A percentile compares a stretch with the other conserved stretches of the same genome.
These are phyloP conservation scores for Epizoanthus scotinus DNA, from an alignment of 92 coral and sea anemone species.

Conservation along the genomic window DNA sequence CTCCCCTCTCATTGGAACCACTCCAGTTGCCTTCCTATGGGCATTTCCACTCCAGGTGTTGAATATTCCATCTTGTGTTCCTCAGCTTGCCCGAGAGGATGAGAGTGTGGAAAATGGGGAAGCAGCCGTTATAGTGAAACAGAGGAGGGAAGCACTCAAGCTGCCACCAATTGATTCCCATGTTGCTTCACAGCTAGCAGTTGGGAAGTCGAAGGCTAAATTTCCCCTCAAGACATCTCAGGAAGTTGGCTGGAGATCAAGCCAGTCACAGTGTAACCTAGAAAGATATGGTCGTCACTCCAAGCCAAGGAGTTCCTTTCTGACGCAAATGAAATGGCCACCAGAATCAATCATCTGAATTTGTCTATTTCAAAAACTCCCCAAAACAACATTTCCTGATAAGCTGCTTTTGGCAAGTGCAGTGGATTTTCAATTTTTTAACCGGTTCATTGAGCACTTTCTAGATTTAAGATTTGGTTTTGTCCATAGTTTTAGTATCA, in stretches of 20 bases:
- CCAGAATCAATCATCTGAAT: conserved; percentile 84
- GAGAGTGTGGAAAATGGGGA: conserved; percentile 79
- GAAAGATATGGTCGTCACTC: conserved; percentile 95
- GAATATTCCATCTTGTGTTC: neutral
- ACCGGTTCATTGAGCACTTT: no score
- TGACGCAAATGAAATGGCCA: conserved; percentile 97
- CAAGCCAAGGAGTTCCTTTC: conserved; percentile 75
- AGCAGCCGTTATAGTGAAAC: conserved; percentile 92
- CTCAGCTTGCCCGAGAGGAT: conserved; percentile 87
- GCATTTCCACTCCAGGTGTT: neutral
- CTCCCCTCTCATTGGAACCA: no score
- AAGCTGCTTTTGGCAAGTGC: no score
- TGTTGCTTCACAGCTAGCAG: conserved; percentile 88
- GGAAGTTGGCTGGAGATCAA: conserved; percentile 97
- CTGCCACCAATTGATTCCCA: conserved; percentile 94
- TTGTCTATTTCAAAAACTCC: neutral
- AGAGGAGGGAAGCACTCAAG: conserved; percentile 92
- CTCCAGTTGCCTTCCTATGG: neutral
- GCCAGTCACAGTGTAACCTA: conserved; percentile 82
- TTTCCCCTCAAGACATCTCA: conserved; percentile 81
- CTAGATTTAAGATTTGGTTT: no score
- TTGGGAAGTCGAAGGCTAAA: conserved; percentile 81
- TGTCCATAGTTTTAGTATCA: no score
- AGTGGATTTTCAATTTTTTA: no score
- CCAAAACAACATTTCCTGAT: no score